Conservation (phyloP, 2,797 vertebrate genomes). For the Sebastes iracundus region DNA sequence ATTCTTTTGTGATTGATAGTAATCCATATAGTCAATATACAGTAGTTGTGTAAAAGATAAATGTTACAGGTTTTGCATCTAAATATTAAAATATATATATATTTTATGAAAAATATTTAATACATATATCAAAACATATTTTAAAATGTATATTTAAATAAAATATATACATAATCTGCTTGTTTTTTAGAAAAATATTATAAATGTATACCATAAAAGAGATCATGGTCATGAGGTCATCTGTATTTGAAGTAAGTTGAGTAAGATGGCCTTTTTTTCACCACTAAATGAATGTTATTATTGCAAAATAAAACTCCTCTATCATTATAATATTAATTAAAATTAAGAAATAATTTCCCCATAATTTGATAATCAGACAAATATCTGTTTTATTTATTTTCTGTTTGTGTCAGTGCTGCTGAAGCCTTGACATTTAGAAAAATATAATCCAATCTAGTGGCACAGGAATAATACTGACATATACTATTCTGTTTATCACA, state of each 20-base stretch:
- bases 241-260: not conserved
- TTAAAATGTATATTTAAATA: too few relatives aligned
- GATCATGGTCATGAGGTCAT: not conserved
- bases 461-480: not conserved
- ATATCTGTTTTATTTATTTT: too few relatives aligned
- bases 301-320: not conserved
- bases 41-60: not conserved
- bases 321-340: not conserved
- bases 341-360: not conserved
- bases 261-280: not conserved
- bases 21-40: not conserved
- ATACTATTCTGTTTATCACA: not conserved
- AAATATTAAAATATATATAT: not conserved
- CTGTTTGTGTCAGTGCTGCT: not conserved
- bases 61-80: not conserved
- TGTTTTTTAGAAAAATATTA: not conserved
- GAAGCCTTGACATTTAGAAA: not conserved
- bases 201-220: not conserved
- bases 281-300: not conserved
- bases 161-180: not conserved
- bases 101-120: too few relatives aligned
- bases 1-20: rapidly evolving
- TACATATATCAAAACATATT: too few relatives aligned
- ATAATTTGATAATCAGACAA: not conserved
- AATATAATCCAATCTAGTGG: not conserved